A percentile compares a stretch with the other conserved stretches of the same genome.
These are phyloP conservation scores for Pseudomyrmex concolor DNA, from an alignment of 1,140 invertebrate genomes.

Conservation along the genomic window DNA sequence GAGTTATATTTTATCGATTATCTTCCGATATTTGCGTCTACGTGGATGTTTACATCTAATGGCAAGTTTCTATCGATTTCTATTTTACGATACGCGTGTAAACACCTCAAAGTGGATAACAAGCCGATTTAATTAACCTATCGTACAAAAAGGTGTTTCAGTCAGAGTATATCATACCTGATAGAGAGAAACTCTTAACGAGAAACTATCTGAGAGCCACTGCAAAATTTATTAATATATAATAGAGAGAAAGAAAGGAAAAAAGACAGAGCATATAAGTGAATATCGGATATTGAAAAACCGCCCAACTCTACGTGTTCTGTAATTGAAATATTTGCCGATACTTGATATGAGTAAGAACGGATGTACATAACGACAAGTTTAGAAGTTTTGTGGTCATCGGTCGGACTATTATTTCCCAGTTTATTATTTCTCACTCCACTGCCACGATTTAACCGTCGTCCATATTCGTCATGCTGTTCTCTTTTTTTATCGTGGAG, in stretches of 20 bases:
- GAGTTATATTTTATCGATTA: not conserved
- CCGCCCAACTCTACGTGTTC: conserved; percentile 4
- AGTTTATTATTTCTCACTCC: conserved; percentile 36
- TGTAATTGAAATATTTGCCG: conserved; percentile 71
- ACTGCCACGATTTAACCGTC: not conserved
- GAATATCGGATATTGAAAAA: conserved; percentile 64
- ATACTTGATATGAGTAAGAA: conserved; percentile 55
- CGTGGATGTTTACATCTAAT: not conserved
- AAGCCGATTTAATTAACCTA: conserved; percentile 38
- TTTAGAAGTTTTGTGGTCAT: conserved; percentile 64
- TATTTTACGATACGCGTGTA: not conserved
- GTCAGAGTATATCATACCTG: not conserved
- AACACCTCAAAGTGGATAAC: not conserved
- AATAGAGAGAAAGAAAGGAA: conserved; percentile 18
- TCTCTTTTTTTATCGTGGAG: no score
- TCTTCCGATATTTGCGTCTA: not conserved
- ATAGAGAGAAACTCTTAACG: conserved; percentile 34
- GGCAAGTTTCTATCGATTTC: not conserved
- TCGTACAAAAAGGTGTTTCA: conserved; percentile 3
- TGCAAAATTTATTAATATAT: conserved; percentile 68
- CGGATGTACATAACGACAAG: conserved; percentile 9
- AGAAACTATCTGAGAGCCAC: conserved; percentile 48
- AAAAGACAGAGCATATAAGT: not conserved
- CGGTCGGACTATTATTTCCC: not conserved
- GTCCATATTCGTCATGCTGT: not conserved